phyloP scores from a whole-genome alignment of 2,113 vertebrate species.

The Siniperca chuatsi region DNA sequence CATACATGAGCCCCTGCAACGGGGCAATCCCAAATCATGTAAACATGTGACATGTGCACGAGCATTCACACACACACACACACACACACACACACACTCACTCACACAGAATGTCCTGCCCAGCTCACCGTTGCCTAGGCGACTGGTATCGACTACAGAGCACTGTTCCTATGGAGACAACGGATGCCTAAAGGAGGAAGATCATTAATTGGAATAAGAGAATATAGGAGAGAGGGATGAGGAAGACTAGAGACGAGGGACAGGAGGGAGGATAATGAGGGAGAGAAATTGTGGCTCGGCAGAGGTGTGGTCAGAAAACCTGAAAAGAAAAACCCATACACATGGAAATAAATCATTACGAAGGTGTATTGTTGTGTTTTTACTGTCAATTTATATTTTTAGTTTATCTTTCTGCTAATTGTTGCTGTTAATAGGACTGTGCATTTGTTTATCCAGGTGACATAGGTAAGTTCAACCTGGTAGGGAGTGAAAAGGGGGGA shows the following conservation, averaged over 20 bases:
- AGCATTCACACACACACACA: constrained; percentile 23
- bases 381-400: background rate
- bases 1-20: constrained; percentile 10
- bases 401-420: background rate
- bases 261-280: constrained; percentile 50
- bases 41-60: constrained; percentile 43
- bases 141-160: constrained; percentile 80
- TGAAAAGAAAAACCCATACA: background rate
- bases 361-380: background rate
- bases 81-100: constrained; percentile 38
- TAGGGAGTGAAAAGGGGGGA: background rate
- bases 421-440: background rate
- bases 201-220: constrained; percentile 80
- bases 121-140: constrained; percentile 76
- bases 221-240: constrained; percentile 70
- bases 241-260: constrained; percentile 55
- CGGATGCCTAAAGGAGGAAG: constrained; percentile 81
- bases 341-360: background rate
- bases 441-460: constrained; percentile 25
- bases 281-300: constrained; percentile 7
- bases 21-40: constrained; percentile 44
- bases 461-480: constrained; percentile 9
- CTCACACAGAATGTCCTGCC: constrained; percentile 60
- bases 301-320: constrained; percentile 48
- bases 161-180: constrained; percentile 84